A percentile compares a stretch with the other conserved stretches of the same genome.
Evolutionary conservation across 2,113 vertebrate genomes (phyloP).

Genomic region (Xenus cinereus): DNA sequence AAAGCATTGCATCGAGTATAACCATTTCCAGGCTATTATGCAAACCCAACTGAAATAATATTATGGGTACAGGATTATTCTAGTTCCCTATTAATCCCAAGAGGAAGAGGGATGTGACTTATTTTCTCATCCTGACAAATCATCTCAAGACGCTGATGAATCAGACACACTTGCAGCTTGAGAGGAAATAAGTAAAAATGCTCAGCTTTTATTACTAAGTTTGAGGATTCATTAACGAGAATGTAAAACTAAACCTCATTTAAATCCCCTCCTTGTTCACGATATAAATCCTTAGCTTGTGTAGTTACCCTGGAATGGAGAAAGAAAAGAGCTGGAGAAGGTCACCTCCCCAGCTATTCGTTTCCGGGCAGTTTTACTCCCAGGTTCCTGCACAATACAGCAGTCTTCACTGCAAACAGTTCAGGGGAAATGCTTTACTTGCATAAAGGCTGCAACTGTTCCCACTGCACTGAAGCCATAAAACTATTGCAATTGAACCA

Average conservation of each 20-base stretch:
- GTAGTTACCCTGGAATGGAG: neutral
- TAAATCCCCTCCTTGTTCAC: neutral
- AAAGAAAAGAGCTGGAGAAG: neutral
- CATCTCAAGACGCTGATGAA: slow-evolving; percentile 29
- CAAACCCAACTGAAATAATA: slow-evolving; percentile 47
- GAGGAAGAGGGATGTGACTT: slow-evolving; percentile 38
- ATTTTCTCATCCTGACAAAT: slow-evolving; percentile 54
- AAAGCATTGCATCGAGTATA: neutral
- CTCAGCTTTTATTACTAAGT: neutral
- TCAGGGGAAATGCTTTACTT: neutral
- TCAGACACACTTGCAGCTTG: slow-evolving; percentile 15
- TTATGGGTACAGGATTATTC: slow-evolving; percentile 7
- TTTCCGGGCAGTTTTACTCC: slow-evolving; percentile 18
- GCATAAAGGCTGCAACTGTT: slow-evolving; percentile 55
- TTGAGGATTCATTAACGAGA: neutral
- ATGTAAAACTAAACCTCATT: slow-evolving; percentile 13
- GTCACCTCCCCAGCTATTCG: neutral
- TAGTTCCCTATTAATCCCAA: slow-evolving; percentile 18
- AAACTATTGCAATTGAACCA: slow-evolving; percentile 47
- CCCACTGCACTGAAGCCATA: neutral
- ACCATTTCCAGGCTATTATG: slow-evolving; percentile 29
- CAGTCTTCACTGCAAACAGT: neutral
- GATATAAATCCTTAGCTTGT: neutral
- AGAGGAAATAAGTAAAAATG: slow-evolving; percentile 18
- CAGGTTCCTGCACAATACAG: slow-evolving; percentile 3